These are phyloP conservation scores for Strongylocentrotus purpuratus DNA, from an alignment of 35 echinoderm and acorn worm species.

Conservation along the genomic window DNA sequence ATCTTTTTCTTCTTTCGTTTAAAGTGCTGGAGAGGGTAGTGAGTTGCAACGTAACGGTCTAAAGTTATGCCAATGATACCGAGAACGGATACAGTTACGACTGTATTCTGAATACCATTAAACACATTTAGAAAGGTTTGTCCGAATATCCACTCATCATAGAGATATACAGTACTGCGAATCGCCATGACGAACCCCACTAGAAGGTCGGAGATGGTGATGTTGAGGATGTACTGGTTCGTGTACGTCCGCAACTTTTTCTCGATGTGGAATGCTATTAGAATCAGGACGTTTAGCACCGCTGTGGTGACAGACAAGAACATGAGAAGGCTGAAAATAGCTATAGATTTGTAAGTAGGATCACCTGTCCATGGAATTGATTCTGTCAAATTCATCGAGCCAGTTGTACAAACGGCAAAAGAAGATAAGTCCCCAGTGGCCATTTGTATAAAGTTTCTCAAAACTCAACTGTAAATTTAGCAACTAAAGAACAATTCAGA, in stretches of 20 bases:
- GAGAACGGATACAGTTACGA: conserved; percentile 22
- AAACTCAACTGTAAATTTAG: too few species aligned
- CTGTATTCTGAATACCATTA: neutral
- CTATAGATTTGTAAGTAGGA: too few species aligned
- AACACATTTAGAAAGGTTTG: conserved; percentile 7
- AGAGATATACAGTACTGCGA: neutral
- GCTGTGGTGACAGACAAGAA: neutral
- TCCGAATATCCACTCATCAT: conserved; percentile 40
- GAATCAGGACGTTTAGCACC: conserved; percentile 18
- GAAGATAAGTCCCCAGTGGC: too few species aligned
- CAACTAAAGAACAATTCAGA: too few species aligned
- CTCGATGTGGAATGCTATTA: conserved; percentile 30
- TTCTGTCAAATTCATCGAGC: too few species aligned
- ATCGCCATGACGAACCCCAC: conserved; percentile 48
- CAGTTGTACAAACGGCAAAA: too few species aligned
- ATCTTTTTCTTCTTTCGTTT: neutral
- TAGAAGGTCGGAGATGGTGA: conserved; percentile 24
- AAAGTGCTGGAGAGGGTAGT: conserved; percentile 37
- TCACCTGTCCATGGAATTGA: too few species aligned
- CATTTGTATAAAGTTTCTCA: too few species aligned
- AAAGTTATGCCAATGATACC: conserved; percentile 27
- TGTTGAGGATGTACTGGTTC: conserved; percentile 52
- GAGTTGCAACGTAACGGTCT: conserved; percentile 58
- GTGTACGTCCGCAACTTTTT: conserved; percentile 48
- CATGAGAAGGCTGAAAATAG: too few species aligned